Conservation (phyloP, 2,888 invertebrate species). For the Hirudinaria manillensis region DNA sequence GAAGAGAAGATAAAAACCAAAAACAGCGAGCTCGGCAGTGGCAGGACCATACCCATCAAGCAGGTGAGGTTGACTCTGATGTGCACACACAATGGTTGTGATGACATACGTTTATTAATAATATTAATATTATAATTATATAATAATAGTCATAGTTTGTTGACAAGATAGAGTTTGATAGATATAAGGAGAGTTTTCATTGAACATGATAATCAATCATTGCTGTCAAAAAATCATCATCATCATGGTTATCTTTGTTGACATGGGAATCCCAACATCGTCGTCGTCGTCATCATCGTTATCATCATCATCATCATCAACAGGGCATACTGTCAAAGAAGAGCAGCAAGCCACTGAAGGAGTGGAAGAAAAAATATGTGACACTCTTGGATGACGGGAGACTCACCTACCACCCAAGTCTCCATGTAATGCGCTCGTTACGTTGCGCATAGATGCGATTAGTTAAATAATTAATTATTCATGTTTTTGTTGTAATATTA, state of each 20-base stretch:
- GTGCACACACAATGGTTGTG: not conserved
- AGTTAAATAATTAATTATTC: not conserved
- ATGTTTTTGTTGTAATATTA: not conserved
- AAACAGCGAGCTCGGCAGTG: conserved; percentile 70
- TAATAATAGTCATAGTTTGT: conserved; percentile 50
- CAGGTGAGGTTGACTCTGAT: conserved; percentile 58
- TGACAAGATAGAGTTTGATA: conserved; percentile 81
- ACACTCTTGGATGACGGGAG: conserved; percentile 81
- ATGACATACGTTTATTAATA: not conserved
- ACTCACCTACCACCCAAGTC: conserved; percentile 88
- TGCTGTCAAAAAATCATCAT: no score
- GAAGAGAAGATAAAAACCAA: conserved; percentile 64
- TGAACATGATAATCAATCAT: no score
- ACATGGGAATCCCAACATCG: no score
- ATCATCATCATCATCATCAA: conserved; percentile 49
- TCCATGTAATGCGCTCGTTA: conserved; percentile 65
- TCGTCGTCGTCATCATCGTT: no score
- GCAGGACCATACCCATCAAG: conserved; percentile 89
- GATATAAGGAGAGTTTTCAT: no score
- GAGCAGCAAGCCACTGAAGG: conserved; percentile 74
- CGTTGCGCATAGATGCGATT: no score
- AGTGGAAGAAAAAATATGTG: conserved; percentile 96
- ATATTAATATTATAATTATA: not conserved
- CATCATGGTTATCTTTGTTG: no score
- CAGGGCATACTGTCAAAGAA: conserved; percentile 87